phyloP scores from a whole-genome alignment of 2,888 invertebrate species.

The Dynastes grantii region DNA sequence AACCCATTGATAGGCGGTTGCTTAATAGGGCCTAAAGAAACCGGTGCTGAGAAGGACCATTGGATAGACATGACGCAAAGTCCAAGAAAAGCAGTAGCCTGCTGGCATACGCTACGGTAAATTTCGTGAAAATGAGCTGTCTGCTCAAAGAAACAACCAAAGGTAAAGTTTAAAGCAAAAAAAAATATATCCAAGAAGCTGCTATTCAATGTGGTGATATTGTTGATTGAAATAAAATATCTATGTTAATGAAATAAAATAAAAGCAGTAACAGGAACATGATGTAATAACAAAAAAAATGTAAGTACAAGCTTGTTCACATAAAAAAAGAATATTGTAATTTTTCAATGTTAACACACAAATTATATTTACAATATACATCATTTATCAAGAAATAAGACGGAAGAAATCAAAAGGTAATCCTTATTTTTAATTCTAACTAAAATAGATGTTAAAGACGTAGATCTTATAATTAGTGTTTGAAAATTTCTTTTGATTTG shows the following conservation, averaged over 20 bases:
- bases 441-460: too few species aligned
- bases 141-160: conserved; percentile 54
- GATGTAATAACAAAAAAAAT: conserved; percentile 9
- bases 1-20: conserved; percentile 80
- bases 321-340: conserved; percentile 14
- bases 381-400: background rate
- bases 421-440: too few species aligned
- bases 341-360: conserved; percentile 17
- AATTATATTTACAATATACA: background rate
- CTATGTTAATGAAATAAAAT: background rate
- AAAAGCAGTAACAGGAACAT: background rate
- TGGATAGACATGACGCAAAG: conserved; percentile 93
- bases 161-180: background rate
- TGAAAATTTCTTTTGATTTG: background rate
- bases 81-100: conserved; percentile 89
- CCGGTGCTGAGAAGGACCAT: conserved; percentile 84
- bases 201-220: conserved; percentile 3
- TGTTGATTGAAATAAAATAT: conserved; percentile 5
- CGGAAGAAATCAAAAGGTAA: background rate
- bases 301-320: conserved; percentile 41
- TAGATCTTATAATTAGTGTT: too few species aligned
- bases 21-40: conserved; percentile 80
- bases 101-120: conserved; percentile 91
- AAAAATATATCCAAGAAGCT: background rate
- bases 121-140: conserved; percentile 20